These are phyloP conservation scores for Montipora capricornis DNA, from an alignment of 64 coral and sea anemone species.

Conservation along the genomic window DNA sequence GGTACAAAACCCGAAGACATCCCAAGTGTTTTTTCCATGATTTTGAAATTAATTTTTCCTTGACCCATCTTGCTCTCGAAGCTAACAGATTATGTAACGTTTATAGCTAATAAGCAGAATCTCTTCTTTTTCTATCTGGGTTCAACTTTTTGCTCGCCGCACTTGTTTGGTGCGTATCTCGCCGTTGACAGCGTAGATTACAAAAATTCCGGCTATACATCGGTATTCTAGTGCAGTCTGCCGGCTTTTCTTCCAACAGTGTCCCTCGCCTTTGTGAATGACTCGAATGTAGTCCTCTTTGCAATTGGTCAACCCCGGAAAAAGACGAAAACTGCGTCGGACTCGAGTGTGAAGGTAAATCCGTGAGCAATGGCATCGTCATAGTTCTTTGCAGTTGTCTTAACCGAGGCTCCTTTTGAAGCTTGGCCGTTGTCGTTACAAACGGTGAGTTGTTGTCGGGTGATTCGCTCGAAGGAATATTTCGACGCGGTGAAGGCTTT, in stretches of 20 bases:
- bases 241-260: not conserved
- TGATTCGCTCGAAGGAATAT: not conserved
- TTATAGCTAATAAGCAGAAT: not conserved
- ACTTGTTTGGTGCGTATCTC: not conserved
- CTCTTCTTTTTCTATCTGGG: not conserved
- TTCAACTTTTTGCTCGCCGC: not conserved
- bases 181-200: not conserved
- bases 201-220: not conserved
- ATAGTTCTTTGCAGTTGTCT: not conserved
- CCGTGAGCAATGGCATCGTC: not conserved
- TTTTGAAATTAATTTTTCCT: not conserved
- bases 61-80: not conserved
- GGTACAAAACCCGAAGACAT: too few relatives aligned
- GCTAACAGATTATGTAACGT: too few relatives aligned
- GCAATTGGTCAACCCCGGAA: not conserved
- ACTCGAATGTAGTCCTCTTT: not conserved
- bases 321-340: not conserved
- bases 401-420: not conserved
- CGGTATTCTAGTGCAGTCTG: not conserved
- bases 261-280: not conserved
- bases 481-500: not conserved
- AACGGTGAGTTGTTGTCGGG: not conserved
- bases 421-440: not conserved
- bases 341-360: not conserved
- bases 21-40: not conserved